phyloP scores from a whole-genome alignment of 2,888 invertebrate species.

The Philereme vetulata region DNA sequence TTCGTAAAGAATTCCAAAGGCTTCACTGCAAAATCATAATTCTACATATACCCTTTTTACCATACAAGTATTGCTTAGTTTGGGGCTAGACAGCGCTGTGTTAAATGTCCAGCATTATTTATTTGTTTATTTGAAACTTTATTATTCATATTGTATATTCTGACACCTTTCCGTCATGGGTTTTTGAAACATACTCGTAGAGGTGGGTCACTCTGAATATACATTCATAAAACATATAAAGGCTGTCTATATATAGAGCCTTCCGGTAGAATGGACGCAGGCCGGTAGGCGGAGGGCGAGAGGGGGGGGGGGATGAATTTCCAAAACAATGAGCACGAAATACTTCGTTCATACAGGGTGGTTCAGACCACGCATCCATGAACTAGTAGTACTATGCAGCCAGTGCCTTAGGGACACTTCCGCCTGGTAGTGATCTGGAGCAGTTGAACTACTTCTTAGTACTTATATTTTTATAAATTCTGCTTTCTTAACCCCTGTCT shows the following conservation, averaged over 20 bases:
- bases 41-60: too few relatives aligned
- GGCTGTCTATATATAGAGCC: slow-evolving; percentile 37
- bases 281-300: slow-evolving; percentile 15
- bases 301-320: slow-evolving; percentile 49
- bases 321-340: slow-evolving; percentile 69
- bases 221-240: slow-evolving; percentile 31
- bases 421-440: background rate
- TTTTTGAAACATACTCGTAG: background rate
- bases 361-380: background rate
- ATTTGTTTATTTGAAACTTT: too few relatives aligned
- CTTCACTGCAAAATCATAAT: too few relatives aligned
- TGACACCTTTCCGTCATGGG: too few relatives aligned
- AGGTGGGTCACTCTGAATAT: slow-evolving; percentile 5
- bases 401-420: background rate
- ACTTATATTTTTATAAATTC: too few relatives aligned
- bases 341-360: slow-evolving; percentile 34
- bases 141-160: too few relatives aligned
- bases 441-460: too few relatives aligned
- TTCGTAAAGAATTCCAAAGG: too few relatives aligned
- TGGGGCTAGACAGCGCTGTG: too few relatives aligned
- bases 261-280: slow-evolving; percentile 55
- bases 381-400: background rate
- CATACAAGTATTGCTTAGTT: too few relatives aligned
- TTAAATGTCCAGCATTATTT: too few relatives aligned
- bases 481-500: too few relatives aligned